Conservation (phyloP, 2,888 invertebrate genomes). For the Himalopsyche kuldschensis region DNA sequence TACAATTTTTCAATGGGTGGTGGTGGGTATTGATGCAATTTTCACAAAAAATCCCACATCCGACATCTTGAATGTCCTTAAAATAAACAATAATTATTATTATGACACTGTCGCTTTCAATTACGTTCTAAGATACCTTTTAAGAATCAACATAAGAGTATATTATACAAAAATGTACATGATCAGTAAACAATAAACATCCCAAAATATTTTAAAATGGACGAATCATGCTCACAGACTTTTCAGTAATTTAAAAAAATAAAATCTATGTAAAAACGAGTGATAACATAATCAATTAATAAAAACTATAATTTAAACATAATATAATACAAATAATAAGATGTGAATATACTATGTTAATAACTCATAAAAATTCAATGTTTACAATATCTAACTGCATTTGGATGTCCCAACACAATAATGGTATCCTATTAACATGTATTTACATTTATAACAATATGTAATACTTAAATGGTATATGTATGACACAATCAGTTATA, state of each 20-base stretch:
- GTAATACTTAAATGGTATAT: neutral
- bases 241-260: neutral
- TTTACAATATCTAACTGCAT: neutral
- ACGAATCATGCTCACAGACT: conserved; percentile 33
- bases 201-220: conserved; percentile 26
- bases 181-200: neutral
- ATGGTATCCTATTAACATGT: neutral
- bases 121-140: conserved; percentile 9
- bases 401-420: neutral
- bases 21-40: neutral
- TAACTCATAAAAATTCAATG: neutral
- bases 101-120: conserved; percentile 17
- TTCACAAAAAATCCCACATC: neutral
- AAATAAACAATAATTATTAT: conserved; percentile 12
- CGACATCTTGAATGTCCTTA: conserved; percentile 9
- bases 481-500: neutral
- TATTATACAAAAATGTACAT: conserved; percentile 31
- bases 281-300: neutral
- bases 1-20: neutral
- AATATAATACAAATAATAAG: conserved; percentile 10
- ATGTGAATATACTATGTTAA: neutral
- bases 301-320: neutral
- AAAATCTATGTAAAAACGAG: neutral
- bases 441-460: neutral
- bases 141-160: conserved; percentile 15